Evolutionary conservation across 2,888 invertebrate genomes (phyloP), one percentile per base, ranked within the genome.

Genomic region (Encarsia formosa): DNA sequence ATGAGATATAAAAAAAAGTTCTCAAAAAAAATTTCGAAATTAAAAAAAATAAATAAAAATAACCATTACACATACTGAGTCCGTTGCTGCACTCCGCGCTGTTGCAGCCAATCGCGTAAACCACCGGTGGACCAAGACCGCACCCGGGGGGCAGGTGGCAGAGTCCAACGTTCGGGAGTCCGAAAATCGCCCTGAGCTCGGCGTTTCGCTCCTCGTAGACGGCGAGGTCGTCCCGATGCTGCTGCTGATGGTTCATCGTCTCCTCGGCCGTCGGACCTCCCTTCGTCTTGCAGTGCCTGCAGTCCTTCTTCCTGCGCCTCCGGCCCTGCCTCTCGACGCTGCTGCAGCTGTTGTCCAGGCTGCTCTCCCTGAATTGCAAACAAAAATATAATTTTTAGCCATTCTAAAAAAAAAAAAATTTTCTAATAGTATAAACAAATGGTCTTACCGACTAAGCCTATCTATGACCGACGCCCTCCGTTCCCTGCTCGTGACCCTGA

Each of bases 281-380:
- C 38, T 62, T 63, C 41, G 44, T 60, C 29, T 61, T 65, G 53
- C 73, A 73, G 39, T 71, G 70, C 43, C 70, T 73, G 56, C 72
- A 73, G 51, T 72, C 72, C 52, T 69, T 70, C 50, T 72, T 73
- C 41, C 63, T 59, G 8, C 73, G 64, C 22, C 69, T 60, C n/a
- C 65, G 63, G 6, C 56, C 48, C n/a, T 59, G 59, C 41, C 61
- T 52, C 16, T 58, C 50, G 22, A 29, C 19, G 24, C 44, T 47
- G 26, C 48, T 45, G 39, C 45, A 15, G 16, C 29, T 38, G 9
- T 23, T 43, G n/a, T 48, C 43, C 22, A 38, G 46, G 34, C 52
- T 26, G 44, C 45, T 41, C 16, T 38, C 47, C 8, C 34, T 34
- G n/a, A n/a, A n/a, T n/a, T n/a, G n/a, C n/a, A n/a, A n/a, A n/a